Percentiles rank a stretch among this genome's conserved stretches.
Conservation (phyloP, 1,140 invertebrate genomes). For the Andrena cerasifolii region DNA sequence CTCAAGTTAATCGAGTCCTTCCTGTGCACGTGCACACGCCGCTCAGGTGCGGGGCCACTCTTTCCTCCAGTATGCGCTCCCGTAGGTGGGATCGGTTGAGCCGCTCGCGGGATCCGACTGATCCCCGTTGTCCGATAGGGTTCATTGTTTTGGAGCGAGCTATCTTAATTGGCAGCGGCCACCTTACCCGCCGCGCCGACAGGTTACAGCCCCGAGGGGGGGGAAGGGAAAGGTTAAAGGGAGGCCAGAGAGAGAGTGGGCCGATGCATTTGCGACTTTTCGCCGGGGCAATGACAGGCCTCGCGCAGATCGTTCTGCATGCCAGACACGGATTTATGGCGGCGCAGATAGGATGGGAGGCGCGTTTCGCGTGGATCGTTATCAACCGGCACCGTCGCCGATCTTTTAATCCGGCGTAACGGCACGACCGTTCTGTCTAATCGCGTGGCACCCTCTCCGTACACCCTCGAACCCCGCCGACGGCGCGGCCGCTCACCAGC, state of each 20-base stretch:
- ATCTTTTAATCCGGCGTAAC: constrained; percentile 28
- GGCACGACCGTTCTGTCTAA: constrained; percentile 39
- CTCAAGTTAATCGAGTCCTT: constrained; percentile 44
- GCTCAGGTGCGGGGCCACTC: constrained; percentile 28
- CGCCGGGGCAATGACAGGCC: not conserved
- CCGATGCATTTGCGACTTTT: constrained; percentile 22
- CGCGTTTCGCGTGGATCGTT: constrained; percentile 8
- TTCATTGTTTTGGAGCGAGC: constrained; percentile 34
- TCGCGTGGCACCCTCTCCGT: constrained; percentile 27
- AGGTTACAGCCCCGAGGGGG: not conserved
- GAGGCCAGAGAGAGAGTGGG: constrained; percentile 6
- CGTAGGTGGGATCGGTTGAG: constrained; percentile 43
- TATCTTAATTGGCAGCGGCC: constrained; percentile 44
- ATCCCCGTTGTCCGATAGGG: constrained; percentile 33
- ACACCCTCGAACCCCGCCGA: constrained; percentile 39
- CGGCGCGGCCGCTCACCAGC: constrained; percentile 26
- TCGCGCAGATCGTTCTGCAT: not conserved
- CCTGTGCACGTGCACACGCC: constrained; percentile 31
- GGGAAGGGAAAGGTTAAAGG: constrained; percentile 23
- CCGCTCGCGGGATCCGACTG: constrained; percentile 19
- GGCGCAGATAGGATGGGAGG: not conserved
- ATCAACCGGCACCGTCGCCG: not conserved
- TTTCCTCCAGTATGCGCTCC: constrained; percentile 29
- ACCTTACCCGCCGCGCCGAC: constrained; percentile 28
- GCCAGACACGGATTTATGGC: not conserved